Base-by-base conservation (phyloP, 2,113 vertebrate species). In the Hydrochoerus hydrochaeris region DNA sequence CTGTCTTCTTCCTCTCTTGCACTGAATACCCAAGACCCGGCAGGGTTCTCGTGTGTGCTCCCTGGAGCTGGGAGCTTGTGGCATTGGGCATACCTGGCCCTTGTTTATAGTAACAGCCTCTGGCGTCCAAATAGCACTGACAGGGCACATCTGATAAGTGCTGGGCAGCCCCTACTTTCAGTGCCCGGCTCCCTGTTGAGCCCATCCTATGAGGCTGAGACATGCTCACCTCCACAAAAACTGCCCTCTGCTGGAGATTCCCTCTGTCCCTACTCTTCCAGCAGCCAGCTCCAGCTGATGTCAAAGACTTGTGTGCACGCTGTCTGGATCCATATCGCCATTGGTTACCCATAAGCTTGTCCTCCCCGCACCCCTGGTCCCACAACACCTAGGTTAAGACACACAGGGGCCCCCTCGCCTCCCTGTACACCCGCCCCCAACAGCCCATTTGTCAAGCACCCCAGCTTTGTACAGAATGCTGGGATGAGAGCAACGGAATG, bases 121-220 rank as follows among this genome's bases (percentile, higher is more conserved):
- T 24, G 14, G 10, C 10, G 2, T n/a, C n/a, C 71, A 28, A 69
- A 38, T 3, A 85, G 60, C 44, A 58, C 58, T 20, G 3, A n/a
- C 32, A n/a, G 22, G 2, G 16, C 10, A 8, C 5, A 7, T 17
- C 32, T 24, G 81, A 19, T 22, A 44, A 13, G 38, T 0, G 16
- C 65, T 46, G 7, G 0, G 49, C 9, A 9, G 41, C 65, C 11
- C 16, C 93, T 26, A 1, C n/a, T 7, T 38, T 54, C 26, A 1
- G 1, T 0, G 11, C 3, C 3, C 0, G 52, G 32, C 11, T 20
- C 38, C 44, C 65, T 46, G 17, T 11, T 14, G 38, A n/a, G 38
- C 44, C 84, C 22, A 13, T 13, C 60, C 41, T 58, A 5, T 0
- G 32, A 88, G 49, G 46, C 8, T 28, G 20, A 28, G 41, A 10